Base-by-base conservation (phyloP, 2,113 vertebrate genomes). In the Bagarius yarrelli region DNA sequence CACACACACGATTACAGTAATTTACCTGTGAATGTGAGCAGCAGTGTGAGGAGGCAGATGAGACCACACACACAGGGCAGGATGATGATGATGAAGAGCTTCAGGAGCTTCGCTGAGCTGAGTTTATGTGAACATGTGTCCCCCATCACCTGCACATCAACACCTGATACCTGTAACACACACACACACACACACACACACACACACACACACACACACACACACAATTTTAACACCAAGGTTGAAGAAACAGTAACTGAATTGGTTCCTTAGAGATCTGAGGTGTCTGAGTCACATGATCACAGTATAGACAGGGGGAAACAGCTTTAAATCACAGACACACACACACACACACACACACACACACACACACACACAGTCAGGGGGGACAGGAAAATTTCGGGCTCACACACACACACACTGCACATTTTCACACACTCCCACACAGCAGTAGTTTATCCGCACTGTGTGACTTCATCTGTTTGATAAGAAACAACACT, bases 11-110 rank as follows among this genome's bases (percentile, higher is more conserved):
- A 47, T 40, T 40, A 6, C n/a, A 40, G 53, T 60, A 36, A 47
- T 32, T 91, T 87, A 96, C 95, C 95, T 84, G 92, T 88, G 85
- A 95, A 94, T 27, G 91, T 91, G 25, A 86, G 69, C 47, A 95
- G 89, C 44, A 95, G 90, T 59, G 93, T 88, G 64, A 92, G 93
- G 84, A 96, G 83, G 83, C 95, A 92, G 34, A 93, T 86, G 52
- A 95, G 89, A 12, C 92, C 92, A 81, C 94, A 95, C 87, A 95
- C 89, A 80, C 94, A 95, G 0, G 94, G 94, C 82, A 96, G 91
- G 81, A 96, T 83, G 81, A 95, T 89, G 81, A 95, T 89, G 66
- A 95, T 80, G 5, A 94, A 36, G 83, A 95, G 90, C 18, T 93
- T 93, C 47, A 94, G 91, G 74, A 93, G 87, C 66, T 87, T 93